Evolutionary conservation across 2,113 vertebrate genomes (phyloP).

Genomic region (Hipposideros armiger): DNA sequence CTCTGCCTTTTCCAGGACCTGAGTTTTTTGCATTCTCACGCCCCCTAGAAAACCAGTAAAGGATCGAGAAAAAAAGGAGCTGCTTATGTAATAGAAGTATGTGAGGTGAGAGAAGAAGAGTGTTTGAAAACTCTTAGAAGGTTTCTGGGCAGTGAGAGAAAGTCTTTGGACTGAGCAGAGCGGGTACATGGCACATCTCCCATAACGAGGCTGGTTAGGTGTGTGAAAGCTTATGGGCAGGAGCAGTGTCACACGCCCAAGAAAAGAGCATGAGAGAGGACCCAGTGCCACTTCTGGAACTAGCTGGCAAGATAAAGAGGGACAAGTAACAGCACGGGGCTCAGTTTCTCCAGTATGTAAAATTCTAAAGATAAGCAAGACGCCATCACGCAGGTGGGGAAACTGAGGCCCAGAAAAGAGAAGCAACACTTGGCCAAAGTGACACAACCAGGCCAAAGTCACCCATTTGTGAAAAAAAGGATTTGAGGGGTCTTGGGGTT

Average conservation of each 20-base stretch:
- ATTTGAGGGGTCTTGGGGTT: neutral
- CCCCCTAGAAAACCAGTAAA: neutral
- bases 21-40: neutral
- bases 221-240: neutral
- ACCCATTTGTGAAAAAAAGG: neutral
- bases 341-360: neutral
- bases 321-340: accelerated
- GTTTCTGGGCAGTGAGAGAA: neutral
- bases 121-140: neutral
- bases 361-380: neutral
- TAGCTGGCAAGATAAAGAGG: neutral
- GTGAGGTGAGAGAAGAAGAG: neutral
- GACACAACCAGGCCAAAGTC: no score
- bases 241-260: neutral
- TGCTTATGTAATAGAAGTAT: neutral
- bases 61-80: no score
- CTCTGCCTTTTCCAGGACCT: neutral
- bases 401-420: neutral
- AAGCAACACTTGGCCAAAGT: neutral
- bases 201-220: neutral
- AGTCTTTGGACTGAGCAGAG: neutral
- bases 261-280: neutral
- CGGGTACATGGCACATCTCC: accelerated
- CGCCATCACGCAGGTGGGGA: neutral
- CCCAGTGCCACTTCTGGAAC: neutral